Evolutionary conservation across 1,140 invertebrate genomes (phyloP), one percentile per base, ranked within the genome.

Genomic region (Caligus rogercresseyi): DNA sequence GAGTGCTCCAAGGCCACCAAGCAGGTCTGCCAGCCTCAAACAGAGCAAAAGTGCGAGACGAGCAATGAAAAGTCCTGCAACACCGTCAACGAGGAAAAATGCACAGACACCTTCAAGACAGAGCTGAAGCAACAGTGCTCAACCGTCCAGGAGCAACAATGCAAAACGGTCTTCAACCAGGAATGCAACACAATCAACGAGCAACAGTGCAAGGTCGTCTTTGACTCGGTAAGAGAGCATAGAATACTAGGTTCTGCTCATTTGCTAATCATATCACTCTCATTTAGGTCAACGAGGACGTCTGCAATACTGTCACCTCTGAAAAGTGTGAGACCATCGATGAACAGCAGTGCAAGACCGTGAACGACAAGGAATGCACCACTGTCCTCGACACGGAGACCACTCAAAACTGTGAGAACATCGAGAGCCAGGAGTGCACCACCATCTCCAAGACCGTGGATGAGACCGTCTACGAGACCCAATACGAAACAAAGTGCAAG

Each of bases 101-200:
- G 57, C 57, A 31, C 14, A 3, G 16, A 25, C n/a, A 60, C 18
- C 14, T 25, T 15, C 23, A 18, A 16, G 15, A 20, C 15, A 16
- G 18, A 60, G 21, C 11, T 26, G 1, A 25, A 60, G n/a, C 18
- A 60, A 11, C 24, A 26, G 16, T 60, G 57, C 24, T 15, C 14
- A 15, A 31, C 24, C 15, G 26, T 31, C 20, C 16, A 18, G 15
- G 57, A 60, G n/a, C 23, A 43, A 16, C 18, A 60, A 60, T 60
- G 57, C n/a, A 25, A 25, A 16, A 60, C 57, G 21, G n/a, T 16
- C n/a, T 54, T 19, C 16, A 43, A 60, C 24, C 23, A 25, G 4
- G 24, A 60, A 43, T 60, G 57, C 25, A 43, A 25, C 23, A 60
- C 57, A 18, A 20, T 18, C 23, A 18, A 60, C n/a, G 57, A 60